Evolutionary conservation across 2,888 invertebrate species (phyloP).

Genomic region (Lottia scabra): DNA sequence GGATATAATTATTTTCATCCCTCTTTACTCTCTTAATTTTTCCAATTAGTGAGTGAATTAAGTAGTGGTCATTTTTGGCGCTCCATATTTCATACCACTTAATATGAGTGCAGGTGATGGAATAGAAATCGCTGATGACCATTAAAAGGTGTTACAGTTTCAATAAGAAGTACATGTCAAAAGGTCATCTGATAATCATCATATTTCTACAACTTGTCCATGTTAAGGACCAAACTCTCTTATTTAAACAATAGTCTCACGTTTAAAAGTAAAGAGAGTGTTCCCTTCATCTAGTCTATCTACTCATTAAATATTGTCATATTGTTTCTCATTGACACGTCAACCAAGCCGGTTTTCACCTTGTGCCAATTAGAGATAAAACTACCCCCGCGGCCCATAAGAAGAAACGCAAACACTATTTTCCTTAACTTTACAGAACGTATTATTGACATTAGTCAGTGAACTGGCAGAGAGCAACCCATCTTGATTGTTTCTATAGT

Average conservation of each 20-base stretch:
- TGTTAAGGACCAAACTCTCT: background rate
- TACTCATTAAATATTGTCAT: constrained; percentile 3
- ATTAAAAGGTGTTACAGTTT: constrained; percentile 4
- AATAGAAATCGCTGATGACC: background rate
- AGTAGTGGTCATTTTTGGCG: background rate
- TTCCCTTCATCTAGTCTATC: background rate
- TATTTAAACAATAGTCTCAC: background rate
- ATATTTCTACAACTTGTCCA: background rate
- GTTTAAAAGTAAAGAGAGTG: background rate
- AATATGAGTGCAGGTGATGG: background rate
- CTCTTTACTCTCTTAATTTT: background rate
- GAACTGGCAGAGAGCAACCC: constrained; percentile 7
- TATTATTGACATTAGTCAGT: background rate
- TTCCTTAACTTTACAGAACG: constrained; percentile 7
- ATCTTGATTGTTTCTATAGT: background rate
- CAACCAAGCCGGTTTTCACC: constrained; percentile 3
- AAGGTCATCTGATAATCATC: background rate
- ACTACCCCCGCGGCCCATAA: constrained; percentile 3
- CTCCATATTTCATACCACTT: background rate
- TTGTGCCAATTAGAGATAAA: background rate
- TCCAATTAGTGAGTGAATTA: background rate
- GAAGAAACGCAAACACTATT: constrained; percentile 1
- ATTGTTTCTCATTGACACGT: constrained; percentile 4
- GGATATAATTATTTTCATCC: background rate
- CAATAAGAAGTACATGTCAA: background rate